These are phyloP conservation scores for Macroramphosus scolopax DNA, from an alignment of 2,797 vertebrate genomes.

Conservation along the genomic window DNA sequence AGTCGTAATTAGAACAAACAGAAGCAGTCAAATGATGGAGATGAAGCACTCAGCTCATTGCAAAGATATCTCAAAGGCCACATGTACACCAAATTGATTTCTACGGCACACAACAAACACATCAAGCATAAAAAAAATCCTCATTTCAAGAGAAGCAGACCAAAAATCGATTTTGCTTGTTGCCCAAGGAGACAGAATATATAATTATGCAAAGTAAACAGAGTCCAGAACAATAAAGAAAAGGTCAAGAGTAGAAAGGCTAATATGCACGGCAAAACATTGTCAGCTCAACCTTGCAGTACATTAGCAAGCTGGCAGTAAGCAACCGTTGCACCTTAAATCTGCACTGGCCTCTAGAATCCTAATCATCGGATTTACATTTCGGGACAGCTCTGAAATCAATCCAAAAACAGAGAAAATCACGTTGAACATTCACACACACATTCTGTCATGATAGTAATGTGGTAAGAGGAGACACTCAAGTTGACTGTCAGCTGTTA, in stretches of 20 bases:
- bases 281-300: slow-evolving; percentile 45
- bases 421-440: too few relatives aligned
- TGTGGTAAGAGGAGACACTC: too few relatives aligned
- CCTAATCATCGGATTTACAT: too few relatives aligned
- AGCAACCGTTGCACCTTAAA: too few relatives aligned
- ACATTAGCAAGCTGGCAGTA: slow-evolving; percentile 30
- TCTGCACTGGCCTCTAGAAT: too few relatives aligned
- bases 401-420: too few relatives aligned
- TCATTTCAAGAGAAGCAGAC: not conserved
- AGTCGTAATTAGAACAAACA: slow-evolving; percentile 6
- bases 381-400: too few relatives aligned
- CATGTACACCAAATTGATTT: not conserved
- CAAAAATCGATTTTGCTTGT: slow-evolving; percentile 5
- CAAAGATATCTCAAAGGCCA: slow-evolving; percentile 28
- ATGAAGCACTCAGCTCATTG: slow-evolving; percentile 21
- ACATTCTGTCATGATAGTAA: too few relatives aligned
- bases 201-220: too few relatives aligned
- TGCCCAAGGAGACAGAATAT: slow-evolving; percentile 13
- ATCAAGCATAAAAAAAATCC: slow-evolving; percentile 2
- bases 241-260: slow-evolving; percentile 35
- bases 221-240: slow-evolving; percentile 15
- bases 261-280: slow-evolving; percentile 12
- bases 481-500: too few relatives aligned
- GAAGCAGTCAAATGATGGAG: slow-evolving; percentile 29
- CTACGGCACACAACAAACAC: slow-evolving; percentile 3